Evolutionary conservation across 2,113 vertebrate genomes (phyloP), one percentile per base, ranked within the genome.

Genomic region (Mastomys natalensis): DNA sequence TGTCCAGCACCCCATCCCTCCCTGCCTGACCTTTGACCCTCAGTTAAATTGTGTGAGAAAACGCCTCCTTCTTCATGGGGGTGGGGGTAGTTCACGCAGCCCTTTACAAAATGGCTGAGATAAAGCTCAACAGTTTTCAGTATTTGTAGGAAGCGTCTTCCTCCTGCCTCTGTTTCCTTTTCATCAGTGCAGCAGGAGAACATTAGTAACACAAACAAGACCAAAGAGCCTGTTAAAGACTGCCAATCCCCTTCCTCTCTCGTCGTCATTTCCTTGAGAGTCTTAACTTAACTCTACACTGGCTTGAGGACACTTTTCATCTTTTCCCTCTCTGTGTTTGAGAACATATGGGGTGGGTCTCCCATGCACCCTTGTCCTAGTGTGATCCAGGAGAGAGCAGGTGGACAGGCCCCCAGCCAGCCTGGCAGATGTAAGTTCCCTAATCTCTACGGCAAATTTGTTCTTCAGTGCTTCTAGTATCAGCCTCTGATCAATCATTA

Each of bases 401-500:
- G 96, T 97, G 96, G 77, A 88, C 31, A 94, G 93, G 85, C 60
- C 92, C 31, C 66, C 48, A 62, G 26, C 68, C 89, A 86, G 89
- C 17, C 93, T 48, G 72, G 89, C 97, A 98, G 97, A 96, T 97
- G 96, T 64, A 95, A 86, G 55, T 43, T 88, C 76, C 89, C 86
- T 97, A 97, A 98, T 97, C 96, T 97, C 96, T n/a, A 96, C 89
- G 96, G 93, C 93, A 96, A 97, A 96, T 97, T 97, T 97, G 96
- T 89, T 96, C 93, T 96, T 91, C 31, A 68, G 91, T 94, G 82
- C 93, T 94, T 94, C 96, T 89, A 93, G 86, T 91, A 97, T 97
- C 96, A 91, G 87, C 45, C 93, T 97, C 91, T 93, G 95, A 97
- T 96, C 94, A 98, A 98, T 98, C 97, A 98, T 97, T 98, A 98